Conservation (phyloP, 2,888 invertebrate species). For the Lottia gigantea region DNA sequence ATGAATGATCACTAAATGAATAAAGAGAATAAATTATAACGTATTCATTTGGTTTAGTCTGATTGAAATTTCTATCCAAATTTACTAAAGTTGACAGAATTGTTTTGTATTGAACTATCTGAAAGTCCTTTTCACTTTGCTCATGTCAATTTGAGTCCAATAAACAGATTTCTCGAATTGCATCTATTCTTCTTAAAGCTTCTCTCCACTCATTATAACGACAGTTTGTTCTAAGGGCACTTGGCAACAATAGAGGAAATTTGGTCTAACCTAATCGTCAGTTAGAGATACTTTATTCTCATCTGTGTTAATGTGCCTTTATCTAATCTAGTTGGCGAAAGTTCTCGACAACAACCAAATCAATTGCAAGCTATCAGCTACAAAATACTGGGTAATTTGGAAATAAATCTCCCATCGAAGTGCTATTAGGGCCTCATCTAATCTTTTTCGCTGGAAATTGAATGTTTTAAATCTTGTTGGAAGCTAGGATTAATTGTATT, state of each 20-base stretch:
- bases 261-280: slow-evolving; percentile 17
- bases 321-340: slow-evolving; percentile 39
- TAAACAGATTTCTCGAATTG: slow-evolving; percentile 6
- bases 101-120: slow-evolving; percentile 6
- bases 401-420: slow-evolving; percentile 42
- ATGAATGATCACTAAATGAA: slow-evolving; percentile 15
- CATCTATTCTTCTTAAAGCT: not conserved
- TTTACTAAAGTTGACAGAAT: not conserved
- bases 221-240: slow-evolving; percentile 14
- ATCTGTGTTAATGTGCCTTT: slow-evolving; percentile 37
- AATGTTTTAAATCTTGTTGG: slow-evolving; percentile 45
- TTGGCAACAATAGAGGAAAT: slow-evolving; percentile 17
- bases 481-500: slow-evolving; percentile 32
- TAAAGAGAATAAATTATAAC: slow-evolving; percentile 17
- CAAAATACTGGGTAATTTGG: slow-evolving; percentile 41
- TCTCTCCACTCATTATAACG: not conserved
- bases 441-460: slow-evolving; percentile 42
- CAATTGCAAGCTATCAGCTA: slow-evolving; percentile 38
- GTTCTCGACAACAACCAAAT: slow-evolving; percentile 33
- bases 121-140: not conserved
- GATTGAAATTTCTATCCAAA: slow-evolving; percentile 17
- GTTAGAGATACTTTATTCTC: slow-evolving; percentile 16
- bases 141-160: not conserved
- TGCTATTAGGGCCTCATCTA: slow-evolving; percentile 40
- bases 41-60: slow-evolving; percentile 12